Base-by-base conservation (phyloP, 2,797 vertebrate genomes). In the Thaleichthys pacificus region DNA sequence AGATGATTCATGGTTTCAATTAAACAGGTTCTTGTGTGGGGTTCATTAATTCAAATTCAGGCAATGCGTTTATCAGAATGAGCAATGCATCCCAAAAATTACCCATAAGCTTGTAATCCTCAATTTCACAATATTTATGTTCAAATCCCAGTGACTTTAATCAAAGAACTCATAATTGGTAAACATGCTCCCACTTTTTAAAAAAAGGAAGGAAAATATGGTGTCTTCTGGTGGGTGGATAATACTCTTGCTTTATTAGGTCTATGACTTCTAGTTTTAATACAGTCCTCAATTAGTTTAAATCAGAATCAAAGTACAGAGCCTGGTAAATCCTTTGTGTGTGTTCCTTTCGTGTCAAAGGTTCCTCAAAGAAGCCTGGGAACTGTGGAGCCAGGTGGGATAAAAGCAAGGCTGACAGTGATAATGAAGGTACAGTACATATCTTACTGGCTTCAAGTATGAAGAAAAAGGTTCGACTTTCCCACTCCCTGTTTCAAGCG, bases 1-100 rank as follows among this genome's bases (percentile, higher is more conserved):
- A 66, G 66, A 61, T 8, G 54, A 62, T 72, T 74, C 47, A 51
- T 64, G 60, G 47, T 71, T 68, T 72, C 7, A 75, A 82, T 79
- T 56, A 75, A 74, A 76, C 68, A 3, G 22, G 28, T 15, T 38
- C 74, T 72, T 77, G 26, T 65, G 35, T 75, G 35, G 54, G 65
- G 57, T 70, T 85, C 73, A 38, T 63, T 68, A 15, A 68, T 82
- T 80, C 80, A 72, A 78, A 84, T 85, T 86, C 76, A 17, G 60
- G 56, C 69, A 71, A 77, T 69, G 15, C 54, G 58, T 78, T 79
- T 57, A 76, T 81, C 74, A 65, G 77, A 63, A 60, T 66, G 68
- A 66, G 71, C 75, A 77, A 61, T 22, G n/a, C 47, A 82, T 74
- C 73, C 66, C 49, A 70, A 78, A 38, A 51, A 72, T 78, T 73